These are phyloP conservation scores for Girardinichthys multiradiatus DNA, from an alignment of 2,113 vertebrate species.

Conservation along the genomic window DNA sequence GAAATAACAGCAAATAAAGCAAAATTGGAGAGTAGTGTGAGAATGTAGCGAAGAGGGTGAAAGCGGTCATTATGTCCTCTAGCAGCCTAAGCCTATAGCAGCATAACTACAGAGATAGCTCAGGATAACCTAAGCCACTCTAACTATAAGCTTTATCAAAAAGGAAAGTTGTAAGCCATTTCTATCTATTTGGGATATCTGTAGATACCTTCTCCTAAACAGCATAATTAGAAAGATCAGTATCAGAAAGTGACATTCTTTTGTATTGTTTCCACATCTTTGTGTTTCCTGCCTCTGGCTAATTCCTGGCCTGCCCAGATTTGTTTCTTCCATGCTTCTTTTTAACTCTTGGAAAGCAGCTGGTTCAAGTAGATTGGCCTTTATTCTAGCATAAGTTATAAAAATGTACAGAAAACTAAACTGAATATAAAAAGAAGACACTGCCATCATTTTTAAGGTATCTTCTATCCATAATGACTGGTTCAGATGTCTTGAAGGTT, in stretches of 20 bases:
- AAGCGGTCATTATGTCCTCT: too few species aligned
- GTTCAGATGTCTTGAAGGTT: not conserved
- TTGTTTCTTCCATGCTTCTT: conserved; percentile 25
- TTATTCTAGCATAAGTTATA: not conserved
- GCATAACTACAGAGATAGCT: too few species aligned
- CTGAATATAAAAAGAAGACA: not conserved
- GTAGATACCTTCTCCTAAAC: not conserved
- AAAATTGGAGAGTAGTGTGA: too few species aligned
- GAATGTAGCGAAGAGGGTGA: too few species aligned
- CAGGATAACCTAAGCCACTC: too few species aligned
- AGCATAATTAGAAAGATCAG: conserved; percentile 19
- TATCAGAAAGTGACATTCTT: conserved; percentile 11
- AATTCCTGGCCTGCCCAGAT: conserved; percentile 67
- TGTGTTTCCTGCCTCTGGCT: conserved; percentile 53
- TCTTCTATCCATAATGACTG: not conserved
- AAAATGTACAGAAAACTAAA: not conserved
- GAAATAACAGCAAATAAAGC: too few species aligned
- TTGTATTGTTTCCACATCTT: conserved; percentile 16
- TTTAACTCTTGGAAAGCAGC: not conserved
- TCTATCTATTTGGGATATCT: not conserved
- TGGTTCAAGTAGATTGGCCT: not conserved
- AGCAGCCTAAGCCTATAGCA: too few species aligned
- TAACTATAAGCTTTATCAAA: too few species aligned
- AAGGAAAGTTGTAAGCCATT: too few species aligned
- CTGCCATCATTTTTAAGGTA: too few species aligned